A percentile compares a stretch with the other conserved stretches of the same genome.
Evolutionary conservation across 1,140 invertebrate genomes (phyloP).

Genomic region (Neodiprion virginianus): DNA sequence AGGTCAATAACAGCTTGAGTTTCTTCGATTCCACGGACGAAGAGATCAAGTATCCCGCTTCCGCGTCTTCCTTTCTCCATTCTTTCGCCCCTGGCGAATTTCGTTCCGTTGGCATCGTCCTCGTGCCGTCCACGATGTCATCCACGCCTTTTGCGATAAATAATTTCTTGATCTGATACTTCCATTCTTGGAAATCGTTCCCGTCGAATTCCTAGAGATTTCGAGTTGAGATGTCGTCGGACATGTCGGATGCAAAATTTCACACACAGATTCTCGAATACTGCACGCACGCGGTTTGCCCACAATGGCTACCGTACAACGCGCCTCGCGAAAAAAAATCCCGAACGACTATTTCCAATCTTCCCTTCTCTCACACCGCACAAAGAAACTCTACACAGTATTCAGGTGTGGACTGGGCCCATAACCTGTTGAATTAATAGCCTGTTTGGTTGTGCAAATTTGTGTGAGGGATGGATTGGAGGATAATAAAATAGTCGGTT

Average conservation of each 20-base stretch:
- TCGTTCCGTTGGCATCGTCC: conserved; percentile 6
- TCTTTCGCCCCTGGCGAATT: not conserved
- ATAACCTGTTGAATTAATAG: conserved; percentile 24
- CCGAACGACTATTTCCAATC: not conserved
- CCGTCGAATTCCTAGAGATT: conserved; percentile 38
- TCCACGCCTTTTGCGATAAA: conserved; percentile 37
- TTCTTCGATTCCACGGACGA: conserved; percentile 43
- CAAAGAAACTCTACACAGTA: not conserved
- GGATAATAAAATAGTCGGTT: too few species aligned
- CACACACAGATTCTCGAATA: not conserved
- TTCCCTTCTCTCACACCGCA: not conserved
- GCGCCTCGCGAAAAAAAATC: not conserved
- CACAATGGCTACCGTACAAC: not conserved
- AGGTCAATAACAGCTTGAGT: conserved; percentile 39
- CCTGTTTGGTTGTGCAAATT: too few species aligned
- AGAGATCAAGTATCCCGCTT: conserved; percentile 44
- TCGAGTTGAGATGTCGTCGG: conserved; percentile 16
- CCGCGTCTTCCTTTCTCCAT: conserved; percentile 43
- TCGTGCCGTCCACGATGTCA: conserved; percentile 31
- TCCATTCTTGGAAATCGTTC: conserved; percentile 43
- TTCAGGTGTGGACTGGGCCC: conserved; percentile 16
- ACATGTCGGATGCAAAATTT: not conserved
- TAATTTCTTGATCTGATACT: conserved; percentile 45
- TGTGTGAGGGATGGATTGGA: too few species aligned
- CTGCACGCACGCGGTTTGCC: not conserved